Percentiles rank a stretch among this genome's conserved stretches.
These are phyloP conservation scores for Verasper variegatus DNA, from an alignment of 2,113 vertebrate genomes.

Conservation along the genomic window DNA sequence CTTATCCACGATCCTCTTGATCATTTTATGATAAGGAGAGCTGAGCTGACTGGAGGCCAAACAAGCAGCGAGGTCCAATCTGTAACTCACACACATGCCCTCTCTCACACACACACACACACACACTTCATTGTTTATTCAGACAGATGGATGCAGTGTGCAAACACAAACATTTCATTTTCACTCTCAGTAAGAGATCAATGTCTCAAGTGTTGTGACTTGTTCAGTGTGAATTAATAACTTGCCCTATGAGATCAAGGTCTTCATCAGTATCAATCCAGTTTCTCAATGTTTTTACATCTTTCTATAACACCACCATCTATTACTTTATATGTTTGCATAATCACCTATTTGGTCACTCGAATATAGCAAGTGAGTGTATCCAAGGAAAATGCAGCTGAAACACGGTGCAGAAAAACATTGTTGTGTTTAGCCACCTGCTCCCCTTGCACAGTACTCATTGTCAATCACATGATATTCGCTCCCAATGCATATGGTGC, in stretches of 20 bases:
- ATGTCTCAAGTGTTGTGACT: conserved; percentile 2
- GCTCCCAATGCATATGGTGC: not conserved
- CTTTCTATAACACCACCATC: not conserved
- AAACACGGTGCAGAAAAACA: too few species aligned
- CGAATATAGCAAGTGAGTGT: too few species aligned
- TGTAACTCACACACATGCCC: not conserved
- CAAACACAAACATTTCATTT: conserved; percentile 16
- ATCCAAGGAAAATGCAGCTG: too few species aligned
- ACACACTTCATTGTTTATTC: not conserved
- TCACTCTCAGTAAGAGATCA: conserved; percentile 1
- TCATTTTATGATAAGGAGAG: conserved; percentile 37
- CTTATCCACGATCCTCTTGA: conserved; percentile 33
- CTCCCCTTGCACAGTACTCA: too few species aligned
- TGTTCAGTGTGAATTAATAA: not conserved
- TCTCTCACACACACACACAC: not conserved
- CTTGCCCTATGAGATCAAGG: not conserved
- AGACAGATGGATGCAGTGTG: not conserved
- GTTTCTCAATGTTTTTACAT: too few species aligned
- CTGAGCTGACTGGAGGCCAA: conserved; percentile 19
- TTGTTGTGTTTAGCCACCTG: too few species aligned
- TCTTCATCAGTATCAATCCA: not conserved
- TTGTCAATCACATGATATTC: not conserved
- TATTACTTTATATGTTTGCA: too few species aligned
- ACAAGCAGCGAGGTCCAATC: not conserved
- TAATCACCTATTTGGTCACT: too few species aligned